Conservation (phyloP, 30 jellyfish, hydroid and myxozoan genomes). For the Phacellophora camtschatica region DNA sequence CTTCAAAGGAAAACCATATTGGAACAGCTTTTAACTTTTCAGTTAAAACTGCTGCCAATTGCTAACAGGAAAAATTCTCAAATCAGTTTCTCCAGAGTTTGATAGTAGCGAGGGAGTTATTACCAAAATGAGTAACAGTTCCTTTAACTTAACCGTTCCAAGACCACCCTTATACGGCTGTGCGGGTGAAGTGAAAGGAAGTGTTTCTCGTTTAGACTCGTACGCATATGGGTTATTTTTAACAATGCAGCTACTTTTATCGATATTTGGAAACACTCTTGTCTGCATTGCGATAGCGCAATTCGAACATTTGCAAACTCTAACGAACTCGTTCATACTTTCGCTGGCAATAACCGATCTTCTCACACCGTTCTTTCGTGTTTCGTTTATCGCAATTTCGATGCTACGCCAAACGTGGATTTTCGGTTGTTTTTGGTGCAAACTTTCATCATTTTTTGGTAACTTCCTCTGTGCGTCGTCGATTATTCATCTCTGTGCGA, state of each 20-base stretch:
- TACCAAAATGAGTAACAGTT: background rate
- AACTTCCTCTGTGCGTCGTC: conserved; percentile 80
- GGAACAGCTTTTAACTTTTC: too few species aligned
- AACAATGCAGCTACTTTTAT: conserved; percentile 30
- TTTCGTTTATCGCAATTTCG: conserved; percentile 59
- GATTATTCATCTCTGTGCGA: conserved; percentile 76
- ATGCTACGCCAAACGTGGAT: conserved; percentile 69
- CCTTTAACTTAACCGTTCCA: background rate
- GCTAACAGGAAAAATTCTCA: too few species aligned
- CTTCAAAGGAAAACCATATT: too few species aligned
- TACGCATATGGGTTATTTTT: conserved; percentile 31
- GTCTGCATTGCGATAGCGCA: conserved; percentile 74
- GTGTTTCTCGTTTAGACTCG: conserved; percentile 40
- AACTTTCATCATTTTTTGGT: conserved; percentile 75
- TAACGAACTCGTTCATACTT: conserved; percentile 69
- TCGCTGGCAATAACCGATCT: conserved; percentile 84
- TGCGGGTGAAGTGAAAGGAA: conserved; percentile 69
- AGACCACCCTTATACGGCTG: conserved; percentile 59
- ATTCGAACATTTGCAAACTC: conserved; percentile 55
- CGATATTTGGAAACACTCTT: conserved; percentile 73
- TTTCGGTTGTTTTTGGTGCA: conserved; percentile 91
- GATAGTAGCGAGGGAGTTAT: too few species aligned
- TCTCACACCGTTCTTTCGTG: conserved; percentile 76
- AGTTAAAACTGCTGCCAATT: too few species aligned
- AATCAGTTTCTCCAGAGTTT: too few species aligned